Percentiles rank a stretch among this genome's conserved stretches.
phyloP scores from a whole-genome alignment of 1,140 invertebrate genomes.

The Prorops nasuta region DNA sequence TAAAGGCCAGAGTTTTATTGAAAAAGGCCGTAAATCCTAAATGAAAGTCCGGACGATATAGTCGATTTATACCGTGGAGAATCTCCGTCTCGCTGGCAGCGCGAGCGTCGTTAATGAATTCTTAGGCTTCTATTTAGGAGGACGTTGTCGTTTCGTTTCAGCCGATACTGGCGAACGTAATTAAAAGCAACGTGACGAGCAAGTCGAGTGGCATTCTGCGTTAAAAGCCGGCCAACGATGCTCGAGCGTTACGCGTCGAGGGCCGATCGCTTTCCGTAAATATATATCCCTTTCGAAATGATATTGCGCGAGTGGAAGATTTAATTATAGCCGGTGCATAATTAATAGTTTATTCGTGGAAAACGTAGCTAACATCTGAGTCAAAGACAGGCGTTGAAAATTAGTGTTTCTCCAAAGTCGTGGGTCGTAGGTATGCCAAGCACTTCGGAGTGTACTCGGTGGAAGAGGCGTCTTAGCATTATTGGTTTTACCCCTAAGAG shows the following conservation, averaged over 20 bases:
- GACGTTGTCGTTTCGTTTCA: slow-evolving; percentile 12
- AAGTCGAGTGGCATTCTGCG: slow-evolving; percentile 24
- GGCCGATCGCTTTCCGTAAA: no score
- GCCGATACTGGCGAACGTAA: slow-evolving; percentile 22
- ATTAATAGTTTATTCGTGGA: no score
- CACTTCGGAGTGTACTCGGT: slow-evolving; percentile 31
- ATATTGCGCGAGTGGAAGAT: no score
- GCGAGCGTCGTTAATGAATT: slow-evolving; percentile 21
- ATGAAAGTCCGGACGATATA: no score
- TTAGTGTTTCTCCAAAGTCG: slow-evolving; percentile 45
- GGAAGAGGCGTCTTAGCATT: slow-evolving; percentile 44
- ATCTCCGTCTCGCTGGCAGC: no score
- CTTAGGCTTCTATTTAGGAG: slow-evolving; percentile 1
- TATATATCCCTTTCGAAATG: no score
- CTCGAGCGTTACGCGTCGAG: no score
- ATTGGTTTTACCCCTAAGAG: slow-evolving; percentile 48
- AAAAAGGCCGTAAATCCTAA: no score
- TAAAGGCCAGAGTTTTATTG: no score
- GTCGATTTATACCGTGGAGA: no score
- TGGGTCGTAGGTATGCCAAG: slow-evolving; percentile 40
- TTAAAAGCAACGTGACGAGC: slow-evolving; percentile 25
- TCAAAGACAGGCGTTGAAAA: slow-evolving; percentile 38
- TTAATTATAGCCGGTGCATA: no score
- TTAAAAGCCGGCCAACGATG: no score
- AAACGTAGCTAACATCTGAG: slow-evolving; percentile 46